Evolutionary conservation across 2,888 invertebrate genomes (phyloP).

Genomic region (Lumbricus terrestris): DNA sequence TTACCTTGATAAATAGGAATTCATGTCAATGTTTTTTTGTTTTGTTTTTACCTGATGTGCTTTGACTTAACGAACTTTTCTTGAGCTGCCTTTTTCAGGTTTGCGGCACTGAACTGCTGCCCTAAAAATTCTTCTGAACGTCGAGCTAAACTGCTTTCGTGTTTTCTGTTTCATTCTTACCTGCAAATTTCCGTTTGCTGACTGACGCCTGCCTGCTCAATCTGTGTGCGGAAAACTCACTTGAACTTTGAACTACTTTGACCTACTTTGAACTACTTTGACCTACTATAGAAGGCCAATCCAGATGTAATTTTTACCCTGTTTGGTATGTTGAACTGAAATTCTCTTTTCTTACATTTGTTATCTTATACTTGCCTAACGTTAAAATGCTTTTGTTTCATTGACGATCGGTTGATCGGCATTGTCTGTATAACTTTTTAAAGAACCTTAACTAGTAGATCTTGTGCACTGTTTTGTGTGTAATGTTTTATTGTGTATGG

Average conservation of each 20-base stretch:
- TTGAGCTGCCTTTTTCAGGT: conserved; percentile 16
- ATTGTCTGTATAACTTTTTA: background rate
- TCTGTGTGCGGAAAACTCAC: conserved; percentile 17
- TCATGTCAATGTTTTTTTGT: too few relatives aligned
- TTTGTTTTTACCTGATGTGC: background rate
- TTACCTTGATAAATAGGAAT: too few relatives aligned
- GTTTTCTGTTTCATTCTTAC: conserved; percentile 18
- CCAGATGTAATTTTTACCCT: conserved; percentile 30
- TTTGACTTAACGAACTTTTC: conserved; percentile 5
- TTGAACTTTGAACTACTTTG: conserved; percentile 18
- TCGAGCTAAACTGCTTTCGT: background rate
- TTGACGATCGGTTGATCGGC: background rate
- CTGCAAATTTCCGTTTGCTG: conserved; percentile 11
- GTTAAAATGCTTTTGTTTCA: background rate
- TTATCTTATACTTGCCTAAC: background rate
- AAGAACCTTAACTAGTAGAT: background rate
- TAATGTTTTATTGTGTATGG: background rate
- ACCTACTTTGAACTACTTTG: conserved; percentile 15
- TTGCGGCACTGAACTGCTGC: background rate
- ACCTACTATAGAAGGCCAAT: conserved; percentile 26
- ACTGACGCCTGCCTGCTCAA: conserved; percentile 16
- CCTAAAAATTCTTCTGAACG: background rate
- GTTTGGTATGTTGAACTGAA: conserved; percentile 27
- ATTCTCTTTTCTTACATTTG: conserved; percentile 9
- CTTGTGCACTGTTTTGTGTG: background rate